phyloP scores from a whole-genome alignment of 1,140 invertebrate genomes.

The Spodoptera frugiperda region DNA sequence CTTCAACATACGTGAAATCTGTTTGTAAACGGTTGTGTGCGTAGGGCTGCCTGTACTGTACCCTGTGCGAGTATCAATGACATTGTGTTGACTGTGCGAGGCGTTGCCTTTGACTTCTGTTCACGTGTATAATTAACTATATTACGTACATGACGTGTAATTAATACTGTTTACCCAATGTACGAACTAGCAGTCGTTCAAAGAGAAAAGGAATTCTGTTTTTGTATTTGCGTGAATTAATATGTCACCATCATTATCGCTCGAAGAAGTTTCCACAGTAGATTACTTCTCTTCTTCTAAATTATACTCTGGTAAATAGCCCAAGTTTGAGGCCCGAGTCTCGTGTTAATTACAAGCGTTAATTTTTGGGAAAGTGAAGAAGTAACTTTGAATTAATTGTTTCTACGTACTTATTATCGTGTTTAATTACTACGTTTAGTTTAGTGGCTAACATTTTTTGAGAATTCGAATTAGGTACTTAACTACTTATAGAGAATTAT shows the following conservation, averaged over 20 bases:
- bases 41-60: slow-evolving; percentile 27
- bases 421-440: slow-evolving; percentile 4
- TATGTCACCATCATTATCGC: slow-evolving; percentile 12
- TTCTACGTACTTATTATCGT: slow-evolving; percentile 27
- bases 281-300: slow-evolving; percentile 1
- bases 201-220: neutral
- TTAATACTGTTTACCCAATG: slow-evolving; percentile 18
- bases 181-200: neutral
- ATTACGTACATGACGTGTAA: slow-evolving; percentile 1
- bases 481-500: neutral
- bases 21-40: slow-evolving; percentile 47
- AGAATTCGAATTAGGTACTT: no score
- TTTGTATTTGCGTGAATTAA: slow-evolving; percentile 3
- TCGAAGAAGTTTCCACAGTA: neutral
- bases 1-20: slow-evolving; percentile 46
- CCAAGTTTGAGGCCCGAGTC: neutral
- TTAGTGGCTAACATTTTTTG: slow-evolving; percentile 15
- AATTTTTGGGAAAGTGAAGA: slow-evolving; percentile 32
- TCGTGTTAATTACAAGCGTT: slow-evolving; percentile 27
- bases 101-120: slow-evolving; percentile 8
- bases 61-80: slow-evolving; percentile 4
- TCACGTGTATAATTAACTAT: slow-evolving; percentile 9
- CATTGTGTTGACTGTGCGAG: neutral
- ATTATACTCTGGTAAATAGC: slow-evolving; percentile 6
- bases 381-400: slow-evolving; percentile 32